Percentiles rank a stretch among this genome's conserved stretches.
Evolutionary conservation across 2,113 vertebrate genomes (phyloP).

Genomic region (Leucoraja erinaceus): DNA sequence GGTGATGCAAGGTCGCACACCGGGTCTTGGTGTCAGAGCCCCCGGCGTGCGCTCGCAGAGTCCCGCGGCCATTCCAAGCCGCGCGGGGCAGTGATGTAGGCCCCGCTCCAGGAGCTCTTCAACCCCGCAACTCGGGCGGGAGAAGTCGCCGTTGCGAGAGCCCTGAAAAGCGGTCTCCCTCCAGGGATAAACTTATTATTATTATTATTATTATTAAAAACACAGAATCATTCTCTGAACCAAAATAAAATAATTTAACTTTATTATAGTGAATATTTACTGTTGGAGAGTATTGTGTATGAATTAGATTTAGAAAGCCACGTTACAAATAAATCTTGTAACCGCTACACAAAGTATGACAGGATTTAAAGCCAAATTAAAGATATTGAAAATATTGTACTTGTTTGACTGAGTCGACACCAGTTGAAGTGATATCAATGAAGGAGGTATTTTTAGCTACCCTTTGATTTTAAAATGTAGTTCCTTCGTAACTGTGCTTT

Average conservation of each 20-base stretch:
- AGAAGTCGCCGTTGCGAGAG: no score
- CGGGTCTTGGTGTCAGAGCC: no score
- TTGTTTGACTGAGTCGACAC: neutral
- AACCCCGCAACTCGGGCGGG: no score
- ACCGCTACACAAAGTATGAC: neutral
- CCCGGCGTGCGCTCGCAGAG: no score
- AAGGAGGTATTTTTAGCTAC: neutral
- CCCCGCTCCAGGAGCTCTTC: no score
- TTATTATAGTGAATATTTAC: neutral
- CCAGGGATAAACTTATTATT: no score
- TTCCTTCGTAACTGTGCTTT: neutral
- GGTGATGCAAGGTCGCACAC: no score
- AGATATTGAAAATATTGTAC: neutral
- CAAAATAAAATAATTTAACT: neutral
- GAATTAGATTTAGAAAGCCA: slow-evolving; percentile 14
- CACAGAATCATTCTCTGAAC: neutral
- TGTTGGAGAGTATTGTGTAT: neutral
- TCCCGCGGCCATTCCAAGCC: no score
- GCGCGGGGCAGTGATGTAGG: no score
- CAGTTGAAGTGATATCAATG: neutral
- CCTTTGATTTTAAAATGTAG: neutral
- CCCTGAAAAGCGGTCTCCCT: no score
- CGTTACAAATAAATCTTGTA: neutral
- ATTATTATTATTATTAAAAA: no score
- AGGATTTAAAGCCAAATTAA: neutral